Conservation (phyloP, 2,797 vertebrate species). For the Limosa lapponica region DNA sequence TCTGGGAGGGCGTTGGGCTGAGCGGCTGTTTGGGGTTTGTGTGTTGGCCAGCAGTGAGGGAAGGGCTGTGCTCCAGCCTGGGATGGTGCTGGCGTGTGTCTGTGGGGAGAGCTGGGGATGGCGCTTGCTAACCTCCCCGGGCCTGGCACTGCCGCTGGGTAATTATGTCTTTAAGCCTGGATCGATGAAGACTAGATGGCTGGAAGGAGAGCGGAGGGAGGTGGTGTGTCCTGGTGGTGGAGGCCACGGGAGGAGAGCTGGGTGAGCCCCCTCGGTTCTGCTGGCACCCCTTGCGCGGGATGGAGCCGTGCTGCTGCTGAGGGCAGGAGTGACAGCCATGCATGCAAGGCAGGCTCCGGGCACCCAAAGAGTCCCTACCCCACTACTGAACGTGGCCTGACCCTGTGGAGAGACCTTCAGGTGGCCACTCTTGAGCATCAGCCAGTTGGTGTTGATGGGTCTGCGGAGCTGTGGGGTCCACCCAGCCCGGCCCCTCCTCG, state of each 20-base stretch:
- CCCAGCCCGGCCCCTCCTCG: background rate
- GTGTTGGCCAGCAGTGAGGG: background rate
- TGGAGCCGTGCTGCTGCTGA: fast-evolving
- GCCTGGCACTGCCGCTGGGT: background rate
- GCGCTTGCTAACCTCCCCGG: background rate
- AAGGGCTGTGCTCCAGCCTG: fast-evolving
- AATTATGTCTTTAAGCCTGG: background rate
- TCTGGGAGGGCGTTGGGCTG: fast-evolving
- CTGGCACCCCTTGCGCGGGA: background rate
- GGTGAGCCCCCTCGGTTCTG: background rate
- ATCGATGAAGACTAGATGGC: background rate
- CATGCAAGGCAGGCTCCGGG: background rate
- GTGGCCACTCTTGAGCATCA: background rate
- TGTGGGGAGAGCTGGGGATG: background rate
- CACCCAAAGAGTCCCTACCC: fast-evolving
- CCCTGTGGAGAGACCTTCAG: background rate
- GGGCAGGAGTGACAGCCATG: fast-evolving
- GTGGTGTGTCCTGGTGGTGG: background rate
- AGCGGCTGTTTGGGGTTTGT: background rate
- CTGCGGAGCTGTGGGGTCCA: background rate
- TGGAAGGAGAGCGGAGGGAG: background rate
- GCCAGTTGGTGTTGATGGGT: fast-evolving
- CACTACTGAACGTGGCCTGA: fast-evolving
- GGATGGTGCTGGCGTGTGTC: background rate
- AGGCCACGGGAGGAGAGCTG: background rate